These are phyloP conservation scores for Limulus polyphemus DNA, from an alignment of 2,888 invertebrate species.

Conservation along the genomic window DNA sequence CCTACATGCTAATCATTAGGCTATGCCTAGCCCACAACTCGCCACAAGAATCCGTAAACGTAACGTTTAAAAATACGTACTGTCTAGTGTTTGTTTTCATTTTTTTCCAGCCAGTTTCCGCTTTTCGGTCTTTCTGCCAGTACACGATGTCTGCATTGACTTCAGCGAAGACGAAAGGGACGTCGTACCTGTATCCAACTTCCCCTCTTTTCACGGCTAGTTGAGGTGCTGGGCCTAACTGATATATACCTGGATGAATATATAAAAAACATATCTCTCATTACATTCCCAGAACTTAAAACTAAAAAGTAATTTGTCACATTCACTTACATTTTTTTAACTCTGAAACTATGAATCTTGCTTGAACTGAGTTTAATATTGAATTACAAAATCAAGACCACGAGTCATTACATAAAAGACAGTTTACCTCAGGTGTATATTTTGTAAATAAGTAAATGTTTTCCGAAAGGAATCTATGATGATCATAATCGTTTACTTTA, in stretches of 20 bases:
- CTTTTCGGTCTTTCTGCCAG: constrained; percentile 27
- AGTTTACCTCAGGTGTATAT: too few species aligned
- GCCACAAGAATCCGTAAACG: neutral
- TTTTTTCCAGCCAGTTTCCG: constrained; percentile 16
- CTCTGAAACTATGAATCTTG: neutral
- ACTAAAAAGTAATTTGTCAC: neutral
- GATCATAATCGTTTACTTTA: too few species aligned
- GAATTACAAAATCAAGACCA: too few species aligned
- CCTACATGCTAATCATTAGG: neutral
- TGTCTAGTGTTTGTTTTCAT: constrained; percentile 20
- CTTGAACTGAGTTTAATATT: too few species aligned
- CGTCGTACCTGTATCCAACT: constrained; percentile 33
- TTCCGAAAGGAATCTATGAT: too few species aligned
- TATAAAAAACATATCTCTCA: neutral
- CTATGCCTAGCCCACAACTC: too few species aligned
- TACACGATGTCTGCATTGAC: constrained; percentile 36
- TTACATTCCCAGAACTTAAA: neutral
- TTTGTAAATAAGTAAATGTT: too few species aligned
- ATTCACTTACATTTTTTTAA: neutral
- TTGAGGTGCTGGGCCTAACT: constrained; percentile 36
- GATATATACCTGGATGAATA: constrained; percentile 32
- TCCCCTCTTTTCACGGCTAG: constrained; percentile 35
- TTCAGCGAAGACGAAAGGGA: constrained; percentile 35
- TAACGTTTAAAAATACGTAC: constrained; percentile 21
- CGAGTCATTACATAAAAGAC: too few species aligned